A percentile compares a stretch with the other conserved stretches of the same genome.
These are phyloP conservation scores for Ichneumoninae sp. DNA, from an alignment of 2,888 invertebrate genomes.

Conservation along the genomic window DNA sequence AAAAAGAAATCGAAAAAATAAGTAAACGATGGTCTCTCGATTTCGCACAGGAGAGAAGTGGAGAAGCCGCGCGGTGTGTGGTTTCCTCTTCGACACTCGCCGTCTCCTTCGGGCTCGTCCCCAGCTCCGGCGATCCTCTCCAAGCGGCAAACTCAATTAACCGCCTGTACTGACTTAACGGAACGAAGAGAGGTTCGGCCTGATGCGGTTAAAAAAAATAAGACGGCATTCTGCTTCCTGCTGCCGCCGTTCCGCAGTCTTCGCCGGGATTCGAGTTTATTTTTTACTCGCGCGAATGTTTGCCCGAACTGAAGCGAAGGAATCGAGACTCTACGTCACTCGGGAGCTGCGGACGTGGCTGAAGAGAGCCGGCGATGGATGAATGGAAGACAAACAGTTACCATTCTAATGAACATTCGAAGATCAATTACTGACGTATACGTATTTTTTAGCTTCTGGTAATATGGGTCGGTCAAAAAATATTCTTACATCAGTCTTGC, in stretches of 20 bases:
- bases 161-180: slow-evolving; percentile 65
- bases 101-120: slow-evolving; percentile 17
- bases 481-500: not conserved
- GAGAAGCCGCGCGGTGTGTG: slow-evolving; percentile 32
- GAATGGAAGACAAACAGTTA: not conserved
- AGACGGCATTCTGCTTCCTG: slow-evolving; percentile 10
- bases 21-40: slow-evolving; percentile 34
- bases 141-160: slow-evolving; percentile 65
- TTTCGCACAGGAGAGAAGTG: slow-evolving; percentile 42
- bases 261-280: slow-evolving; percentile 44
- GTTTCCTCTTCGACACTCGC: slow-evolving; percentile 41
- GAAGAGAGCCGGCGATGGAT: not conserved
- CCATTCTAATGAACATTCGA: not conserved
- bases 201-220: slow-evolving; percentile 37
- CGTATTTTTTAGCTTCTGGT: too few species aligned
- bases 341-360: not conserved
- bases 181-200: slow-evolving; percentile 55
- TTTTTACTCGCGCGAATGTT: slow-evolving; percentile 42
- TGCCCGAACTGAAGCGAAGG: slow-evolving; percentile 25
- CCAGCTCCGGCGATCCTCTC: slow-evolving; percentile 58
- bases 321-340: not conserved
- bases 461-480: not conserved
- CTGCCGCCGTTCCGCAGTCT: not conserved
- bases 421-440: not conserved
- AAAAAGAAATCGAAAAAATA: not conserved